A percentile compares a stretch with the other conserved stretches of the same genome.
Conservation (phyloP, 2,113 vertebrate genomes). For the Nothoprocta perdicaria region DNA sequence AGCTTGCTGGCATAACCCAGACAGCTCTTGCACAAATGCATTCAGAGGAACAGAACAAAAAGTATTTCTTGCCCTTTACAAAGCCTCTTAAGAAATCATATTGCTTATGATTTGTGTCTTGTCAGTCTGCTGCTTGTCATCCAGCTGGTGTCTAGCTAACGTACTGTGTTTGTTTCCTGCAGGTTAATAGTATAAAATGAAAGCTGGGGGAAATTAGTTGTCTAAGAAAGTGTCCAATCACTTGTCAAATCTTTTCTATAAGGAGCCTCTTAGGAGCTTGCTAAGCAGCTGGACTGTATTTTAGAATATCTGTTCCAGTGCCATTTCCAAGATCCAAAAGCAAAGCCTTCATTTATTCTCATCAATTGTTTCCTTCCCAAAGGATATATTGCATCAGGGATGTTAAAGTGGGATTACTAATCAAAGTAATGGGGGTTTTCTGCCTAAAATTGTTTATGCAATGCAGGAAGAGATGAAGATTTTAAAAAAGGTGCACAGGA, state of each 20-base stretch:
- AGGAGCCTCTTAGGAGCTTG: neutral
- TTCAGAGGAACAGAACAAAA: neutral
- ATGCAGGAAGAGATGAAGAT: neutral
- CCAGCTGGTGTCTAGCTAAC: neutral
- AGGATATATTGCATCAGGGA: neutral
- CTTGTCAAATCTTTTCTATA: neutral
- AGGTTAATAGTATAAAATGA: neutral
- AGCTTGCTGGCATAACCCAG: neutral
- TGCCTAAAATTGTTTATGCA: neutral
- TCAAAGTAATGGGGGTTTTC: neutral
- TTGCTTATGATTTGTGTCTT: conserved; percentile 6
- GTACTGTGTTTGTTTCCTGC: neutral
- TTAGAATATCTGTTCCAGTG: neutral
- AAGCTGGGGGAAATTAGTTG: neutral
- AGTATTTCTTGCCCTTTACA: neutral
- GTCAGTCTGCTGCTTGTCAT: neutral
- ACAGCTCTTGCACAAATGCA: neutral
- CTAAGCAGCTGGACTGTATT: conserved; percentile 7
- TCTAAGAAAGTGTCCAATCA: neutral
- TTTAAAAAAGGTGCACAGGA: neutral
- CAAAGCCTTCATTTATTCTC: neutral
- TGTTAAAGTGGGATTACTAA: neutral
- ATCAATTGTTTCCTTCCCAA: neutral
- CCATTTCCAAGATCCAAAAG: neutral
- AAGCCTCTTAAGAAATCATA: conserved; percentile 16